Conservation (phyloP, 2,888 invertebrate species). For the Synergus umbraculus region DNA sequence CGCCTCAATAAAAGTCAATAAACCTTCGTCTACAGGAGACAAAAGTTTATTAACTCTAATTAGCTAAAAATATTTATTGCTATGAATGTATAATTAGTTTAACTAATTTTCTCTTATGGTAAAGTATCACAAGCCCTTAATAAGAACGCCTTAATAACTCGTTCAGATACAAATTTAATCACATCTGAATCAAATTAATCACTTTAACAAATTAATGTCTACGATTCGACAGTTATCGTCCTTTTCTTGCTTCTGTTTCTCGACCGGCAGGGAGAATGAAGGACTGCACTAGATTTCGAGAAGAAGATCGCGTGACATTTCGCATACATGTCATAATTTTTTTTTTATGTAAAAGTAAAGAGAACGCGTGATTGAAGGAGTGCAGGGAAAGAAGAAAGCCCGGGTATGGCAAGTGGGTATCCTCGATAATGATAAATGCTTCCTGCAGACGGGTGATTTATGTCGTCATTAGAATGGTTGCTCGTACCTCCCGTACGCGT, state of each 20-base stretch:
- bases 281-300: not conserved
- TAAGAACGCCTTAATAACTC: not conserved
- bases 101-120: no score
- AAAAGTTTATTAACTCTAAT: no score
- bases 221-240: not conserved
- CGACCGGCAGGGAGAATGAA: not conserved
- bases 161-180: not conserved
- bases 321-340: not conserved
- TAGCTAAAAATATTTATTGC: no score
- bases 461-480: conserved; percentile 69
- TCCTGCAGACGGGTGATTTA: conserved; percentile 68
- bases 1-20: no score
- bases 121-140: no score
- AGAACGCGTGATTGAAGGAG: not conserved
- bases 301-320: not conserved
- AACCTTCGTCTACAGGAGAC: no score
- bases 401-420: not conserved
- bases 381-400: not conserved
- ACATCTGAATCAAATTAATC: not conserved
- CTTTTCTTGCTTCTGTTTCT: not conserved
- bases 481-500: conserved; percentile 53
- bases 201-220: not conserved
- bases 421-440: conserved; percentile 66
- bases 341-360: not conserved
- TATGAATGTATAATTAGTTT: no score